Conservation (phyloP, 2,113 vertebrate genomes). For the Centropus bengalensis region DNA sequence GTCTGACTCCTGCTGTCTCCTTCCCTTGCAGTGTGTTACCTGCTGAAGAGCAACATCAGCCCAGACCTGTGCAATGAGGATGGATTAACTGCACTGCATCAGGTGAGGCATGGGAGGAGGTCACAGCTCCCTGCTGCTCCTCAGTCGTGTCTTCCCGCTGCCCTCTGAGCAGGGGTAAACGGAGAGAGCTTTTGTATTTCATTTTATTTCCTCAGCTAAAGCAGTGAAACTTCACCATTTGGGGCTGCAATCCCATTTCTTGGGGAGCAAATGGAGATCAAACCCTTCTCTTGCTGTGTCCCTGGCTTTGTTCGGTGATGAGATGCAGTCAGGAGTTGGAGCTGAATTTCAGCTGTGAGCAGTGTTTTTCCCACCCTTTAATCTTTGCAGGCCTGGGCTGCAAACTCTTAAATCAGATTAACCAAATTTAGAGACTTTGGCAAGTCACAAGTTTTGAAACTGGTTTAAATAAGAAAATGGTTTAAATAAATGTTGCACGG, state of each 20-base stretch:
- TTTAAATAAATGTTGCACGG: not conserved
- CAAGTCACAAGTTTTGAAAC: not conserved
- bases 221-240: not conserved
- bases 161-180: not conserved
- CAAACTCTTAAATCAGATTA: not conserved
- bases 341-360: not conserved
- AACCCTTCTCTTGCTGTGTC: not conserved
- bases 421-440: not conserved
- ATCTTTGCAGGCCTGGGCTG: not conserved
- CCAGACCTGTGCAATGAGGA: slow-evolving; percentile 97
- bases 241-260: rapidly evolving
- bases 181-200: rapidly evolving
- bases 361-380: not conserved
- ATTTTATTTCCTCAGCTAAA: not conserved
- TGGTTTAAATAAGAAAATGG: not conserved
- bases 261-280: not conserved
- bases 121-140: not conserved
- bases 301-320: not conserved
- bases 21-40: slow-evolving; percentile 86
- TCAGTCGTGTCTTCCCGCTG: rapidly evolving
- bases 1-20: slow-evolving; percentile 15
- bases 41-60: slow-evolving; percentile 93
- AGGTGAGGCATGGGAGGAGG: slow-evolving; percentile 78
- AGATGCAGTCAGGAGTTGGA: not conserved
- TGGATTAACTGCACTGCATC: slow-evolving; percentile 94